Evolutionary conservation across 2,113 vertebrate species (phyloP), one percentile per base, ranked within the genome.

Genomic region (Phalacrocorax aristotelis): DNA sequence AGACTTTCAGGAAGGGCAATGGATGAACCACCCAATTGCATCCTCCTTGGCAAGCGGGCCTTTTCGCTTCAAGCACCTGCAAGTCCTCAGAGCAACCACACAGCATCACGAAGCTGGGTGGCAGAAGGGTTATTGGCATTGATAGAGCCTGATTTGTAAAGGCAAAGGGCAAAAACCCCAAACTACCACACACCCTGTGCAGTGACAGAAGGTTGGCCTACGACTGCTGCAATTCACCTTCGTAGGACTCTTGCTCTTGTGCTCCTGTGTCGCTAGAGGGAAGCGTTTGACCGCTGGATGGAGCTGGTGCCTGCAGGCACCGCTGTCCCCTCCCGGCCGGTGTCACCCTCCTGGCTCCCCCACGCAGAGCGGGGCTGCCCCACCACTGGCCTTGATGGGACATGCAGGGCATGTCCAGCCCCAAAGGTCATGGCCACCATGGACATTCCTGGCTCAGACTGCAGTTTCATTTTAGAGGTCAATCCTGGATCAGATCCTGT

Each of bases 141-240:
- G 8, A 2, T 3, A 8, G 42, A 48, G 7, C 26, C 22, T 17
- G n/a, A 8, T 5, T 36, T 42, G 18, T 62, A 40, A 89, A 78
- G 57, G 20, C 8, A 5, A 25, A 60, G 23, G 69, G 10, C 0
- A 10, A 30, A 55, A 42, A 25, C 20, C 6, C 6, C 38, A 15
- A 22, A 8, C 6, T 16, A 5, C 10, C 15, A 46, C 15, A 2
- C 0, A 10, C 16, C 25, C 2, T 0, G 1, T 1, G 49, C 15
- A 13, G 6, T 0, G 2, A 1, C 2, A 6, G 13, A 20, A 3
- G 46, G 1, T 29, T 64, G 32, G 17, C 29, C 36, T 2, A 0
- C 1, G 4, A 0, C 1, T 1, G 21, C 44, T 21, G 72, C 55
- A 17, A 1, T 22, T 16, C 46, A 3, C 4, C 40, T 36, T 3